Evolutionary conservation across 2,888 invertebrate species (phyloP), one percentile per base, ranked within the genome.

Genomic region (Exephanes ischioxanthus): DNA sequence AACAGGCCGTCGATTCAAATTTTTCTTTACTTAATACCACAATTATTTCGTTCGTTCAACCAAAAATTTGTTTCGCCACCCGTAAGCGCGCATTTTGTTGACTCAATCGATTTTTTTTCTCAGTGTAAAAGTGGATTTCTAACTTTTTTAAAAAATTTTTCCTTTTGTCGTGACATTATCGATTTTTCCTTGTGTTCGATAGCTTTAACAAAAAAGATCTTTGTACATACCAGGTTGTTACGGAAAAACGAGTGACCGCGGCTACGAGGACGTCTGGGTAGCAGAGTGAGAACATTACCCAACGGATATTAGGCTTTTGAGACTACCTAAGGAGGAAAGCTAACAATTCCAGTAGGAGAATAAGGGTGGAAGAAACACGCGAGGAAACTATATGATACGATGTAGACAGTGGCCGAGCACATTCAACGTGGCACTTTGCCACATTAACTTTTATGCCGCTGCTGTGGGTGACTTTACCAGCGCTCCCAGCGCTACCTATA

Each of bases 391-490:
- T 73, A 73, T 73, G 6, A 41, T 22, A 73, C 72, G 41, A 58
- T 72, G 45, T 45, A 84, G 84, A 85, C 86, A 86, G 87, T 84
- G 85, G 84, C 84, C 77, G 82, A 79, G 78, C 84, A 87, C 88
- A 84, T 89, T 84, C 88, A 88, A 87, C 87, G 86, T 85, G 84
- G 89, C 89, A 89, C 88, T 91, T 90, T 89, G 91, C 90, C 90
- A 90, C 92, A 90, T 92, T 91, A 92, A 91, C 91, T 92, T 92
- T 92, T 92, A 92, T 90, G 90, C 89, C 88, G 87, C 89, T 87
- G 45, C 14, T 45, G 45, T 45, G 45, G 14, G 88, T 89, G 86
- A 89, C 87, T 87, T 84, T 73, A 19, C 45, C 61, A 14, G 26
- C 58, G 26, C 26, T 22, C 11, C 61, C 26, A 16, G 16, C 33